phyloP scores from a whole-genome alignment of 2,888 invertebrate species.

The Glaucopsyche alexis region DNA sequence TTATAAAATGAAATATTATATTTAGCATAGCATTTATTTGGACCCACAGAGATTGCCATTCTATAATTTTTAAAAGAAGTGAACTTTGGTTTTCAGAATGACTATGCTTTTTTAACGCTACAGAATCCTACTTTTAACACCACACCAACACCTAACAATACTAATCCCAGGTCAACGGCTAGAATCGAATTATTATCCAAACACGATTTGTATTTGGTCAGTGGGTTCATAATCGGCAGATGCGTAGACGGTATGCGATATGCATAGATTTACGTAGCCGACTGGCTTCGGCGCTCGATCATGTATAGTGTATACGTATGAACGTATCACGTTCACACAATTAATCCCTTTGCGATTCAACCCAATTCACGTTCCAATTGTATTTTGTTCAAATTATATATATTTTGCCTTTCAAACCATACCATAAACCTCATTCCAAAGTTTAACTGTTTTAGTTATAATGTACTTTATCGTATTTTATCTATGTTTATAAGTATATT shows the following conservation, averaged over 20 bases:
- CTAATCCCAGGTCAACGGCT: background rate
- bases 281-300: constrained; percentile 22
- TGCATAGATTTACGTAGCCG: constrained; percentile 14
- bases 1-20: background rate
- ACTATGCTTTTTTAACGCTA: background rate
- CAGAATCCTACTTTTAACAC: background rate
- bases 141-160: background rate
- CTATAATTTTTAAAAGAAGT: background rate
- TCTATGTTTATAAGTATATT: background rate
- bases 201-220: background rate
- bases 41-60: background rate
- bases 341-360: constrained; percentile 32
- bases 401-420: background rate
- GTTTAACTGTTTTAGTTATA: background rate
- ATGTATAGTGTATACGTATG: constrained; percentile 30
- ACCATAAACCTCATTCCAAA: background rate
- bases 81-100: background rate
- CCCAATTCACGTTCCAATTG: constrained; percentile 32
- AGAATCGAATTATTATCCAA: background rate
- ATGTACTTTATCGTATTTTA: background rate
- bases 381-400: background rate
- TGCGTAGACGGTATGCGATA: constrained; percentile 12
- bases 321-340: constrained; percentile 26
- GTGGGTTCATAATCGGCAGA: background rate
- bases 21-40: background rate